Conservation (phyloP, 2,113 vertebrate genomes). For the Albula glossodonta region DNA sequence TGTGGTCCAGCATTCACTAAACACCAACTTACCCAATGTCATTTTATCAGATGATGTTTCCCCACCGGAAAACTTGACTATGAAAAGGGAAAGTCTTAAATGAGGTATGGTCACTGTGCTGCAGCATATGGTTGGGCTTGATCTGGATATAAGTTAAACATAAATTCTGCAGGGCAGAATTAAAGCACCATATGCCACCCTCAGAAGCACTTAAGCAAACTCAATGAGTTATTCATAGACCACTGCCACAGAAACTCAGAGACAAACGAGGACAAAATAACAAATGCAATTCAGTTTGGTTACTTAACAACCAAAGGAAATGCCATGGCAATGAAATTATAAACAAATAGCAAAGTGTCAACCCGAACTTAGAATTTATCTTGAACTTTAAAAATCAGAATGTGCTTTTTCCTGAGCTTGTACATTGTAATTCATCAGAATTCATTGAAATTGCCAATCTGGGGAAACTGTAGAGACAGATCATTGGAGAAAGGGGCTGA, state of each 20-base stretch:
- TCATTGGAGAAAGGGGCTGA: background rate
- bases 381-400: background rate
- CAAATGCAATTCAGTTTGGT: slow-evolving; percentile 5
- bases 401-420: background rate
- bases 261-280: slow-evolving; percentile 14
- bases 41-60: too few relatives aligned
- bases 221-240: slow-evolving; percentile 44
- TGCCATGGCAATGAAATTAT: background rate
- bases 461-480: background rate
- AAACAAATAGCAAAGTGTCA: too few relatives aligned
- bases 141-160: slow-evolving; percentile 32
- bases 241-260: slow-evolving; percentile 23
- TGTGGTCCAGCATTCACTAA: slow-evolving; percentile 6
- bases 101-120: slow-evolving; percentile 10
- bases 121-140: slow-evolving; percentile 35
- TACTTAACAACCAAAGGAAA: slow-evolving; percentile 11
- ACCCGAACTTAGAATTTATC: too few relatives aligned
- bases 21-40: too few relatives aligned
- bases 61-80: background rate
- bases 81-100: slow-evolving; percentile 13
- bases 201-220: slow-evolving; percentile 40
- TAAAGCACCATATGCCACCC: slow-evolving; percentile 48
- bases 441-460: background rate
- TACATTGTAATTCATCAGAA: background rate
- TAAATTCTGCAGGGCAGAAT: slow-evolving; percentile 14